phyloP scores from a whole-genome alignment of 35 echinoderm and acorn worm genomes.

The Lytechinus pictus region DNA sequence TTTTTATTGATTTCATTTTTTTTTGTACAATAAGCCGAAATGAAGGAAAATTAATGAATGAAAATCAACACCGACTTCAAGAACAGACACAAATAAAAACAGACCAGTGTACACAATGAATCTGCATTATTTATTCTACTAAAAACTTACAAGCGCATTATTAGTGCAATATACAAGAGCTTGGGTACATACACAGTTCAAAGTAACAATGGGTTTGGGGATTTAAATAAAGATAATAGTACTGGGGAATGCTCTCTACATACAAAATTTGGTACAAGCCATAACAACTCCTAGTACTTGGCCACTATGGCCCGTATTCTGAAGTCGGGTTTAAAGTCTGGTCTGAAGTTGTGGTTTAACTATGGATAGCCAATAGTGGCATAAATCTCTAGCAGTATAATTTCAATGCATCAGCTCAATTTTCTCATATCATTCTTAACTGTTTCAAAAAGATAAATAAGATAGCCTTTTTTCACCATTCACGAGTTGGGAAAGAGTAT shows the following conservation, averaged over 20 bases:
- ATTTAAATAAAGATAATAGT: constrained; percentile 10
- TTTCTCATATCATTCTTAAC: too few species aligned
- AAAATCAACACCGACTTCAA: neutral
- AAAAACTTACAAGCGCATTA: constrained; percentile 13
- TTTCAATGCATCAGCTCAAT: too few species aligned
- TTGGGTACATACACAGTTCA: neutral
- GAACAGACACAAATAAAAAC: neutral
- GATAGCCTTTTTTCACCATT: too few species aligned
- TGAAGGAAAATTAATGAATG: too few species aligned
- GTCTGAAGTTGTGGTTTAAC: neutral
- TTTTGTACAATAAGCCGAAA: too few species aligned
- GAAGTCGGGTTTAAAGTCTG: too few species aligned
- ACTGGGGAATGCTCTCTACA: constrained; percentile 1
- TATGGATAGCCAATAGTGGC: too few species aligned
- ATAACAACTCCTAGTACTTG: constrained; percentile 12
- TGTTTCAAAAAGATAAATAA: too few species aligned
- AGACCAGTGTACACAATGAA: constrained; percentile 19
- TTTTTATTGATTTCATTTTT: too few species aligned
- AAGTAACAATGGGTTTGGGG: neutral
- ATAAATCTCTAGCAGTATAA: too few species aligned
- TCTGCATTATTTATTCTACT: constrained; percentile 44
- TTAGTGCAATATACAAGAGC: constrained; percentile 27
- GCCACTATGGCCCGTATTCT: neutral
- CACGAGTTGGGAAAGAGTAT: too few species aligned
- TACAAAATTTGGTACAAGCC: neutral